Evolutionary conservation across 2,888 invertebrate species (phyloP), one percentile per base, ranked within the genome.

Genomic region (Unio delphinus): DNA sequence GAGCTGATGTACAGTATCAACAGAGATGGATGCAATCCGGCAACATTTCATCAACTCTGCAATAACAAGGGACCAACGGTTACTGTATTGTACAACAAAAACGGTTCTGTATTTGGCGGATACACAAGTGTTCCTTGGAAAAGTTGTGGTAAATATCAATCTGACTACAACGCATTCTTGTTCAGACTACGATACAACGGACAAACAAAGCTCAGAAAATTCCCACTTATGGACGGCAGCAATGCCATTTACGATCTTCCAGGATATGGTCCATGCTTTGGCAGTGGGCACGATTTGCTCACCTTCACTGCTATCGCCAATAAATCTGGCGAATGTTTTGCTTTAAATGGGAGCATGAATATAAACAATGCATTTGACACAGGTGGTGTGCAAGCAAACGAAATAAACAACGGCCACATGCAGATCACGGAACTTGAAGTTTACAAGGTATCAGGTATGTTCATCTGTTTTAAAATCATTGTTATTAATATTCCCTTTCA

Each of bases 1-100:
- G 72, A 69, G 8, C 64, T 79, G 8, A 60, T 81, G 57, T 81
- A 77, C 62, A 73, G 66, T 54, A 75, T 75, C 17, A 70, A 74
- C 23, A 66, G 69, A 55, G 78, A 81, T 59, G 78, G 79, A 0
- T 78, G 78, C 67, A 70, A 55, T 8, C 59, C 74, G n/a, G 54
- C 65, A 11, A 65, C 74, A 20, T 81, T 81, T 61, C 81, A 80
- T 55, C 67, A 76, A 64, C 70, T 71, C 67, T 81, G 81, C 68
- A 72, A 80, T 72, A 74, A 78, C 55, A 70, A 81, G 63, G 81
- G 81, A 4, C 61, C 81, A 15, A 81, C 81, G 0, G 77, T 80
- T 4, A 76, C 77, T 0, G 72, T 81, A 5, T 58, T 77, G 30
- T 81, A 78, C 70, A 81, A 81, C 67, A 71, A 71, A 30, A 67